These are phyloP conservation scores for Tinea trinotella DNA, from an alignment of 2,888 invertebrate species.

Conservation along the genomic window DNA sequence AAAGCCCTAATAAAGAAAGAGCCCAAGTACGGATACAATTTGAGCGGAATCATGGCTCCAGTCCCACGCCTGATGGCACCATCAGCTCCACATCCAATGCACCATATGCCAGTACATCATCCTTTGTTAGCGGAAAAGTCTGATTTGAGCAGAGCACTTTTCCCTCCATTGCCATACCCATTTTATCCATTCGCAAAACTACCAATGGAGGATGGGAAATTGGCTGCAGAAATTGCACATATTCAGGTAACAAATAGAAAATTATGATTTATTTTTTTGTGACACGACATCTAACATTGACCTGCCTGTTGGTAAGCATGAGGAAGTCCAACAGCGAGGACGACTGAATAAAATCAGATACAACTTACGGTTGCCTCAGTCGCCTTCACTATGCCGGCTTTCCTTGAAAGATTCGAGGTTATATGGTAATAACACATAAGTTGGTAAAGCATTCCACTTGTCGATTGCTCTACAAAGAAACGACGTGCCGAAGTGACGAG, in stretches of 20 bases:
- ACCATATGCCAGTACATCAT: constrained; percentile 58
- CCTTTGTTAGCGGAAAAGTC: constrained; percentile 72
- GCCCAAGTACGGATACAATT: constrained; percentile 79
- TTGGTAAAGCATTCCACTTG: too few relatives aligned
- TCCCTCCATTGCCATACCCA: constrained; percentile 80
- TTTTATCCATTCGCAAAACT: constrained; percentile 78
- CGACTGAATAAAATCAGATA: too few relatives aligned
- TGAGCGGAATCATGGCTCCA: constrained; percentile 76
- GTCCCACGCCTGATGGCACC: constrained; percentile 61
- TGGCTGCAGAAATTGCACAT: constrained; percentile 80
- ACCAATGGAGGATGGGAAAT: constrained; percentile 65
- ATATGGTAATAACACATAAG: too few relatives aligned
- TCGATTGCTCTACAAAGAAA: too few relatives aligned
- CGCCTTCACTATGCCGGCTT: too few relatives aligned
- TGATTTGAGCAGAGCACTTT: constrained; percentile 77
- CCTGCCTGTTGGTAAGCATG: too few relatives aligned
- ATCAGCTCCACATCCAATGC: constrained; percentile 55
- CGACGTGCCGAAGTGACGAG: too few relatives aligned
- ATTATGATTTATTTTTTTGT: too few relatives aligned
- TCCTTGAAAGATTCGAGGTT: too few relatives aligned
- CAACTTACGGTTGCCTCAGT: too few relatives aligned
- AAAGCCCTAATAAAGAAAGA: constrained; percentile 88
- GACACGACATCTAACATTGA: too few relatives aligned
- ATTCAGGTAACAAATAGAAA: constrained; percentile 54
- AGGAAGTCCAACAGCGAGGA: too few relatives aligned